Evolutionary conservation across 2,113 vertebrate genomes (phyloP), one percentile per base, ranked within the genome.

Genomic region (Erinaceus europaeus): DNA sequence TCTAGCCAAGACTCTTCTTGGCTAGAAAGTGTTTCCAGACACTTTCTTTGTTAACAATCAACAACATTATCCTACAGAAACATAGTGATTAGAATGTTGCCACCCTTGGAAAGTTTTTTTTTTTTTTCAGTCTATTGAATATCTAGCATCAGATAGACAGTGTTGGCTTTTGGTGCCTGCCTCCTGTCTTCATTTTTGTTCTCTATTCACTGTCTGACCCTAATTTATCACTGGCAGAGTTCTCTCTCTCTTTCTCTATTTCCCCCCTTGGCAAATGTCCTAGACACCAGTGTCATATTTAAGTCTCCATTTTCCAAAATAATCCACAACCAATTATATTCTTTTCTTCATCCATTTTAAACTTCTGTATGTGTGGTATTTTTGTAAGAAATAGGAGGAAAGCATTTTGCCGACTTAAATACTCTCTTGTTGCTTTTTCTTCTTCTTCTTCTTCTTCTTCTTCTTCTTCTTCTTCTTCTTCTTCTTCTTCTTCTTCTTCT

Each of bases 21-120:
- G 9, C 71, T 64, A 44, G 40, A 42, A 86, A 77, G 12, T 86
- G 48, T 75, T 89, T 79, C 57, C 64, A 86, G 69, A 90, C 32
- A 59, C 55, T 84, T 73, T 44, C 62, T 86, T 67, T 84, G 59
- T 81, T 89, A 80, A 38, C 38, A 74, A 68, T 79, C 65, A 85
- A 44, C 4, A 84, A 11, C 23, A 74, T 84, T 80, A 65, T 79
- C 48, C 59, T 79, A 71, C 59, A 83, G 15, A 89, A 86, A 50
- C 21, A 40, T 68, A 32, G 14, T 64, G 18, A 91, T 68, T 77
- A 65, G 46, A 53, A 83, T 83, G n/a, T 10, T 76, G 25, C 61
- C 36, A 50, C 6, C 15, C 36, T 57, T 12, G 53, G 34, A 34
- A 91, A 73, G 2, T 38, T 48, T 50, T 65, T 82, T 64, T 34